phyloP scores from a whole-genome alignment of 2,113 vertebrate genomes.

The Stigmatopora argus region DNA sequence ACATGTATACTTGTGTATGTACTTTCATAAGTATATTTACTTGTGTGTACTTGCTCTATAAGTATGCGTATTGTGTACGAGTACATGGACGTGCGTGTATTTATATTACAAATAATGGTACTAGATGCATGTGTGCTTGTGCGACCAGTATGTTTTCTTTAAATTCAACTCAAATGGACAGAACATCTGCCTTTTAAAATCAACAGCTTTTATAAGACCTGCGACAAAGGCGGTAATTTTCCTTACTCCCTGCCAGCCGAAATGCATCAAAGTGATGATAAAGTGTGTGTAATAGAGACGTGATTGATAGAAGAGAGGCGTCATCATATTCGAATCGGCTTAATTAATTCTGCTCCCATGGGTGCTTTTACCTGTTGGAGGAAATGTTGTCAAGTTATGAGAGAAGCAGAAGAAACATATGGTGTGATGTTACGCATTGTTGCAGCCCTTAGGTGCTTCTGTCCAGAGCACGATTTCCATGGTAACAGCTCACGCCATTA shows the following conservation, averaged over 20 bases:
- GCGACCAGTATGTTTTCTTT: not conserved
- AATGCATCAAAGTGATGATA: conserved; percentile 14
- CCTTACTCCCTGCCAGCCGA: conserved; percentile 8
- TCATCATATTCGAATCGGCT: conserved; percentile 30
- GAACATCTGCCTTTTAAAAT: conserved; percentile 1
- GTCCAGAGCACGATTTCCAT: conserved; percentile 30
- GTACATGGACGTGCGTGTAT: too few species aligned
- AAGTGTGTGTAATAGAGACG: conserved; percentile 28
- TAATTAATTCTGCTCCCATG: conserved; percentile 33
- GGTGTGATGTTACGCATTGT: not conserved
- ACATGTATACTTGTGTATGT: too few species aligned
- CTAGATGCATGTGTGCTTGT: too few species aligned
- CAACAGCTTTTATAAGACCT: conserved; percentile 8
- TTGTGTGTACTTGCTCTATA: too few species aligned
- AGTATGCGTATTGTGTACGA: too few species aligned
- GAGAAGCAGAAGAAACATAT: conserved; percentile 5
- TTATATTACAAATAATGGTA: too few species aligned
- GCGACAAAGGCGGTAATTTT: conserved; percentile 30
- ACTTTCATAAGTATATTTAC: too few species aligned
- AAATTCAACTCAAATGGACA: conserved; percentile 12
- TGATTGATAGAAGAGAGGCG: conserved; percentile 20
- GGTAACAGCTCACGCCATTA: conserved; percentile 43
- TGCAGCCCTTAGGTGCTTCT: conserved; percentile 16
- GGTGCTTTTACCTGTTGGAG: conserved; percentile 53
- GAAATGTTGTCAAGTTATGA: conserved; percentile 17